Evolutionary conservation across 2,888 invertebrate species (phyloP).

Genomic region (Amblyjoppa fuscipennis): DNA sequence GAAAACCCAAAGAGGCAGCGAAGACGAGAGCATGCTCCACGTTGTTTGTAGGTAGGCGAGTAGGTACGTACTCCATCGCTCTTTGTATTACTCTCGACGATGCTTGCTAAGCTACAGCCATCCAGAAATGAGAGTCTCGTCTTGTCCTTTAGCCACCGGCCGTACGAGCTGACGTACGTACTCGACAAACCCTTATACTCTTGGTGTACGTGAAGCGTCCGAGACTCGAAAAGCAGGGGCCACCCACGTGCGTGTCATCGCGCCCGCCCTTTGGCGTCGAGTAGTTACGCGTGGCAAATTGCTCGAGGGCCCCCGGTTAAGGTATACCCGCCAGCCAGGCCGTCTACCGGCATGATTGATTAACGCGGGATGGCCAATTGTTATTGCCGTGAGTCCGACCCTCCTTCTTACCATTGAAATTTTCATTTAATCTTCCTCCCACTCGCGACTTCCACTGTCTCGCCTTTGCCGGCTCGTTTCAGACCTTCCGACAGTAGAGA

Average conservation of each 20-base stretch:
- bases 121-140: not conserved
- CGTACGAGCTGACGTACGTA: not conserved
- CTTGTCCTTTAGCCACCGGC: conserved; percentile 2
- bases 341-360: conserved; percentile 78
- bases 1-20: conserved; percentile 14
- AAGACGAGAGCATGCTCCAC: conserved; percentile 3
- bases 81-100: conserved; percentile 22
- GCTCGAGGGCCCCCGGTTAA: conserved; percentile 68
- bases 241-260: conserved; percentile 73
- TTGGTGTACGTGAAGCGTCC: conserved; percentile 15
- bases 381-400: conserved; percentile 62
- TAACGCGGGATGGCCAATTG: conserved; percentile 77
- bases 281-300: conserved; percentile 78
- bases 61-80: not conserved
- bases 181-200: conserved; percentile 7
- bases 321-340: conserved; percentile 27
- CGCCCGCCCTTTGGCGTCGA: conserved; percentile 73
- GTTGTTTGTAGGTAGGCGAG: not conserved
- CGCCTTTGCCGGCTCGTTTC: not conserved
- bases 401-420: conserved; percentile 7
- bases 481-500: not conserved
- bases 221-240: conserved; percentile 29
- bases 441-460: conserved; percentile 37
- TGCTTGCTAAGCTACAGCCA: not conserved
- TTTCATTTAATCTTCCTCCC: conserved; percentile 29